Percentiles rank a stretch among this genome's conserved stretches.
phyloP scores from a whole-genome alignment of 1,140 invertebrate species.

The Portunus trituberculatus region DNA sequence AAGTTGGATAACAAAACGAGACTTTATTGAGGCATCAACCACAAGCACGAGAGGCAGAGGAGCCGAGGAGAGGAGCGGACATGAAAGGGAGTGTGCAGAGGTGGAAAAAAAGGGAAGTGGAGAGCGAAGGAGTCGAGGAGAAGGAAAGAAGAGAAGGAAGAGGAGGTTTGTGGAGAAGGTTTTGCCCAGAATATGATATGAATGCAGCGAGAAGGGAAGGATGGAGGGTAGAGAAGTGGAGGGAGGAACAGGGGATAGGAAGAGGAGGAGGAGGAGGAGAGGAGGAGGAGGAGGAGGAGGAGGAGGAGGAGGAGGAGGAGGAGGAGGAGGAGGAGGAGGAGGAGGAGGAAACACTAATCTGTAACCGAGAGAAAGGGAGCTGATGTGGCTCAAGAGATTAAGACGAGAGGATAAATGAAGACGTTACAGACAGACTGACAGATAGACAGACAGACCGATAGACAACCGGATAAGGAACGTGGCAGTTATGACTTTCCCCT shows the following conservation, averaged over 20 bases:
- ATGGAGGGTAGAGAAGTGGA: not conserved
- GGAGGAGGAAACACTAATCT: not conserved
- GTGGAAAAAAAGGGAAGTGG: not conserved
- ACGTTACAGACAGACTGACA: slow-evolving; percentile 16
- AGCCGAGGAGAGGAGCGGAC: not conserved
- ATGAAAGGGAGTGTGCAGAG: not conserved
- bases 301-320: not conserved
- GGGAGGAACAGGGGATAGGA: not conserved
- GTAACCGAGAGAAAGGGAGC: not conserved
- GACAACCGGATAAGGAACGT: not conserved
- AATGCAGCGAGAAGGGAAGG: not conserved
- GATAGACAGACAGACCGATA: not conserved
- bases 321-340: not conserved
- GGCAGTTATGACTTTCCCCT: too few species aligned
- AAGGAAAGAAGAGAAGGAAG: not conserved
- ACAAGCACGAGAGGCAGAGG: not conserved
- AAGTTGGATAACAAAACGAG: slow-evolving; percentile 12
- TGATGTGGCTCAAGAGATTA: not conserved
- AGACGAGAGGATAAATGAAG: not conserved
- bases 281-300: not conserved
- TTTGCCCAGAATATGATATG: not conserved
- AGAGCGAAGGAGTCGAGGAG: not conserved
- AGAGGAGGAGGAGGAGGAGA: not conserved
- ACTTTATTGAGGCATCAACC: not conserved
- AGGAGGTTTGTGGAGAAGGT: not conserved